Evolutionary conservation across 2,888 invertebrate species (phyloP).

Genomic region (Drosophila tanythrix): DNA sequence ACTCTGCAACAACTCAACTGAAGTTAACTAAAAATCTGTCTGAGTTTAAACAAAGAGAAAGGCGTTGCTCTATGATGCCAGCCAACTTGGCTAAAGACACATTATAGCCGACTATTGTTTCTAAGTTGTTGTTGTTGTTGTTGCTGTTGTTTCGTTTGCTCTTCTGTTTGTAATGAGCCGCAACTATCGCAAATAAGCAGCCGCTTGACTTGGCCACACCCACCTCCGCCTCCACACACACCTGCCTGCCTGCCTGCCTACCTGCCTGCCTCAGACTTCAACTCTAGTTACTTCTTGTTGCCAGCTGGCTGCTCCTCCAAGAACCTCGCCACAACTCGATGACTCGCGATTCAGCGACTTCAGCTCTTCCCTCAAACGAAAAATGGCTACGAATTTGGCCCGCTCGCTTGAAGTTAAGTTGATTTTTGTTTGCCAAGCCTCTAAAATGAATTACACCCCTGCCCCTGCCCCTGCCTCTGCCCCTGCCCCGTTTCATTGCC

Average conservation of each 20-base stretch:
- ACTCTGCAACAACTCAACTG: conserved; percentile 19
- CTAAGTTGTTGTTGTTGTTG: not conserved
- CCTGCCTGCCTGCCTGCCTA: conserved; percentile 14
- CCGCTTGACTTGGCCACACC: conserved; percentile 48
- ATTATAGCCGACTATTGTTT: conserved; percentile 21
- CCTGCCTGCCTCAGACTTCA: conserved; percentile 28
- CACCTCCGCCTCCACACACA: conserved; percentile 48
- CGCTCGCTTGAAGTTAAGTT: conserved; percentile 32
- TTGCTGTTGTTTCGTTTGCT: conserved; percentile 27
- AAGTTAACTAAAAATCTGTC: conserved; percentile 18
- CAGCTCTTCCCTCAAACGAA: conserved; percentile 19
- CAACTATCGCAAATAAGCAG: conserved; percentile 68
- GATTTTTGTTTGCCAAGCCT: conserved; percentile 67
- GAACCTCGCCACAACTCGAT: conserved; percentile 32
- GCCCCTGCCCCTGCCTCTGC: too few relatives aligned
- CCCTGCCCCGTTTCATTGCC: not conserved
- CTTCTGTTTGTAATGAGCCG: conserved; percentile 61
- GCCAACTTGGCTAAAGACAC: conserved; percentile 24
- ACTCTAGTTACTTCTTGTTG: conserved; percentile 24
- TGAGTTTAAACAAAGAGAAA: conserved; percentile 69
- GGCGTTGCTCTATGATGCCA: conserved; percentile 61
- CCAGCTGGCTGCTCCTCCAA: conserved; percentile 21
- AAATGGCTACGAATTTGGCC: conserved; percentile 47
- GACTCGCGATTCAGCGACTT: conserved; percentile 15
- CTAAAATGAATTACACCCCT: conserved; percentile 30